Percentiles rank a stretch among this genome's conserved stretches.
These are phyloP conservation scores for Charina bottae DNA, from an alignment of 2,113 vertebrate species.

Conservation along the genomic window DNA sequence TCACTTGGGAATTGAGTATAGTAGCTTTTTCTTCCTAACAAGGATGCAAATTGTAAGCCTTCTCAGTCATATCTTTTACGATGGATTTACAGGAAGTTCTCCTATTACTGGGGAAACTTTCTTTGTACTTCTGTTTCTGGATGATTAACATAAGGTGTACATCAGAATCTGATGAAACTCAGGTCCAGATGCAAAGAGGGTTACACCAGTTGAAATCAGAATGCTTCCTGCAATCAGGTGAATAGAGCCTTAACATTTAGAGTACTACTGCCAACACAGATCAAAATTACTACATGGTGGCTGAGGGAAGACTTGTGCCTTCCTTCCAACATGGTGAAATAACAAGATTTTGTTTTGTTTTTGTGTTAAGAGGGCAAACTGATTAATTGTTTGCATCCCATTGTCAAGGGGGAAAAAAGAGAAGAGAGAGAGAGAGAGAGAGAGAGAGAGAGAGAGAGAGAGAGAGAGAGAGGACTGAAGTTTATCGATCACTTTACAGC, in stretches of 20 bases:
- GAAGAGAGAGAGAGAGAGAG: conserved; percentile 17
- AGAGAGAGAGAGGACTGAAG: conserved; percentile 30
- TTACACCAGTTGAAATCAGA: neutral
- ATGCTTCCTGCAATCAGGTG: neutral
- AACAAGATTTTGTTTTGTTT: conserved; percentile 34
- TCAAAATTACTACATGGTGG: neutral
- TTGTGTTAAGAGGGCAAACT: conserved; percentile 35
- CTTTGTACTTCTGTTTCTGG: neutral
- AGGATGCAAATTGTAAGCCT: neutral
- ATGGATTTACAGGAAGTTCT: neutral
- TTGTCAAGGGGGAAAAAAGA: neutral
- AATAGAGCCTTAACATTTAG: neutral
- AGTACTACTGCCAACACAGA: neutral
- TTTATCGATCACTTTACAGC: conserved; percentile 55
- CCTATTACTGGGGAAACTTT: neutral
- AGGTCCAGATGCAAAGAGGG: neutral
- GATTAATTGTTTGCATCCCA: conserved; percentile 44
- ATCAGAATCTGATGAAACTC: neutral
- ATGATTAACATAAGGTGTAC: neutral
- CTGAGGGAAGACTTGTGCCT: neutral
- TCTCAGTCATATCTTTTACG: neutral
- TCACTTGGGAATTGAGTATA: neutral
- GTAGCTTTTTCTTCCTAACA: neutral
- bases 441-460: neutral
- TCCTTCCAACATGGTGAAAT: neutral